Base-by-base conservation (phyloP, 2,888 invertebrate species). In the Heteromyza rotundicornis region DNA sequence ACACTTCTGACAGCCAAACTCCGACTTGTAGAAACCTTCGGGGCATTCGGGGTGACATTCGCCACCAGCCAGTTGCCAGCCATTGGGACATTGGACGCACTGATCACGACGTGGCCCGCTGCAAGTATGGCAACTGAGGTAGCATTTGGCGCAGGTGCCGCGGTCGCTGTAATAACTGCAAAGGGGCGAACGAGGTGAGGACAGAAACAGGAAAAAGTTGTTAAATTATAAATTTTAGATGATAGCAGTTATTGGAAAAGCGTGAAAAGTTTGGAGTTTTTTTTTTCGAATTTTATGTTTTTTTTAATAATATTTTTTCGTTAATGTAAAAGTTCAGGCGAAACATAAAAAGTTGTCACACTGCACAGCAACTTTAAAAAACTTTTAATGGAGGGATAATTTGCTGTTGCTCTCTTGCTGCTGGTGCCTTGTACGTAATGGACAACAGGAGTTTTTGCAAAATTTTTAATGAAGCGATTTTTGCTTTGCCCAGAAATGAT, bases 11-110 rank as follows among this genome's bases (percentile, higher is more conserved):
- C 95, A 95, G 8, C 92, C 92, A 72, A 88, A 92, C 67, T 88
- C 87, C 2, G 90, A 90, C 82, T 92, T 91, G 84, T 92, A 95
- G 84, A 92, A 94, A 44, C 93, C 93, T 82, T 92, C 91, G 0
- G 94, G 93, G 81, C 95, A 95, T 74, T 92, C 91, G 0, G 92
- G 91, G 72, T 92, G 90, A 74, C 94, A 94, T 80, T 93, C 92
- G 1, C 94, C 93, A 1, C 91, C 91, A 0, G 92, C 90, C 64
- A 94, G 84, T 79, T 91, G 89, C 92, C 92, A 93, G 2, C 90
- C 91, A 2, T 85, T 83, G 0, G 92, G 92, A 78, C 94, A 95
- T 17, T 89, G 89, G 0, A 94, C 92, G 81, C 94, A 95, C 80
- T 94, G 93, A 80, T 92, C 91, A 32, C 92, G 87, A 49, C 92